Conservation (phyloP, 2,888 invertebrate species). For the Cataglyphis cursor region DNA sequence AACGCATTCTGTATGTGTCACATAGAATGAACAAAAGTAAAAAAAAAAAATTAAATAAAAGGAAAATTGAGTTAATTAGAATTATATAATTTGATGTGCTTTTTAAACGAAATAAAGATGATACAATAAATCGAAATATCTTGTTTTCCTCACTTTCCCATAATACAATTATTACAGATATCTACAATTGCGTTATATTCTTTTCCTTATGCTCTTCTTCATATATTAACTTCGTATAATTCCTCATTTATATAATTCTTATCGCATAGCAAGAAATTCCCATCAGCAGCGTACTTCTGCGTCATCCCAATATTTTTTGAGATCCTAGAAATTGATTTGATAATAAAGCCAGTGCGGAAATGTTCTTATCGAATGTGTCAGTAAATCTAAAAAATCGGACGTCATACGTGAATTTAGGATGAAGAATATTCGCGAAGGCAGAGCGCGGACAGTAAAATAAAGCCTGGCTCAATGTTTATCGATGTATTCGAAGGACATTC, state of each 20-base stretch:
- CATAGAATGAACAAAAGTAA: not conserved
- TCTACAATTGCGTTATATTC: not conserved
- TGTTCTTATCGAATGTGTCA: slow-evolving; percentile 10
- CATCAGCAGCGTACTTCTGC: not conserved
- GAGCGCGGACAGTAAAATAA: slow-evolving; percentile 21
- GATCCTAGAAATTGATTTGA: not conserved
- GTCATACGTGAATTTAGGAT: not conserved
- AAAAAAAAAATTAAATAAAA: not conserved
- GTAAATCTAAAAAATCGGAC: slow-evolving; percentile 18
- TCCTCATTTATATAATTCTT: not conserved
- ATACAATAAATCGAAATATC: not conserved
- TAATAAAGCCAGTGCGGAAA: not conserved
- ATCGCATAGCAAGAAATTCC: not conserved
- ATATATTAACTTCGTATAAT: not conserved
- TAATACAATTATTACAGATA: not conserved
- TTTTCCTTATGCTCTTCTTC: not conserved
- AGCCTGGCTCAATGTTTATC: slow-evolving; percentile 59
- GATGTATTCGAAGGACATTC: slow-evolving; percentile 71
- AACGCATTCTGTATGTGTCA: not conserved
- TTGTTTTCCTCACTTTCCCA: not conserved
- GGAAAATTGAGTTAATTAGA: not conserved
- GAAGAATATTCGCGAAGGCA: not conserved
- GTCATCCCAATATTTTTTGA: not conserved
- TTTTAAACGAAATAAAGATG: not conserved
- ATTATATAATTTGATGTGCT: not conserved